phyloP scores from a whole-genome alignment of 64 coral and sea anemone genomes.

The Porites australiensis region DNA sequence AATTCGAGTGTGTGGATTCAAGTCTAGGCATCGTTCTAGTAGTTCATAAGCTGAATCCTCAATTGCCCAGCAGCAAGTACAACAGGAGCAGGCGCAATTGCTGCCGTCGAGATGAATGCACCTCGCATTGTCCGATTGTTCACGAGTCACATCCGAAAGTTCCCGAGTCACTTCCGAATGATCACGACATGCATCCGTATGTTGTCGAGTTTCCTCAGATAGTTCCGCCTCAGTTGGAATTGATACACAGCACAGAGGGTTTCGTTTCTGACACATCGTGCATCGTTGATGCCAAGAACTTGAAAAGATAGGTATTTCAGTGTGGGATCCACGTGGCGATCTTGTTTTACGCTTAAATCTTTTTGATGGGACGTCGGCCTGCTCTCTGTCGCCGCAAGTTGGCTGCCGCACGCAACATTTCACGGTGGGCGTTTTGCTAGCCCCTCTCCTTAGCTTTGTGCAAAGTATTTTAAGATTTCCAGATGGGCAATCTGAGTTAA shows the following conservation, averaged over 20 bases:
- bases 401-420: constrained; percentile 40
- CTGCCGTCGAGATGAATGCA: constrained; percentile 86
- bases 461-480: constrained; percentile 82
- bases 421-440: constrained; percentile 30
- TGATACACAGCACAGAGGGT: constrained; percentile 16
- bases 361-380: background rate
- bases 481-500: constrained; percentile 72
- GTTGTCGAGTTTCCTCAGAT: background rate
- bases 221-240: background rate
- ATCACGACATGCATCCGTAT: background rate
- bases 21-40: constrained; percentile 80
- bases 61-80: constrained; percentile 74
- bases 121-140: background rate
- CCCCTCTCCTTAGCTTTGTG: constrained; percentile 74
- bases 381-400: background rate
- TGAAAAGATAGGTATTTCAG: background rate
- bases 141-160: background rate
- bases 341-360: constrained; percentile 9
- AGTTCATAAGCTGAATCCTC: constrained; percentile 87
- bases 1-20: constrained; percentile 91
- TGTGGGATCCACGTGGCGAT: background rate
- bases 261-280: constrained; percentile 33
- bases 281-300: constrained; percentile 30
- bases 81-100: constrained; percentile 64
- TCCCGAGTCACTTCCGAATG: background rate